phyloP scores from a whole-genome alignment of 2,888 invertebrate species.

The Hypena proboscidalis region DNA sequence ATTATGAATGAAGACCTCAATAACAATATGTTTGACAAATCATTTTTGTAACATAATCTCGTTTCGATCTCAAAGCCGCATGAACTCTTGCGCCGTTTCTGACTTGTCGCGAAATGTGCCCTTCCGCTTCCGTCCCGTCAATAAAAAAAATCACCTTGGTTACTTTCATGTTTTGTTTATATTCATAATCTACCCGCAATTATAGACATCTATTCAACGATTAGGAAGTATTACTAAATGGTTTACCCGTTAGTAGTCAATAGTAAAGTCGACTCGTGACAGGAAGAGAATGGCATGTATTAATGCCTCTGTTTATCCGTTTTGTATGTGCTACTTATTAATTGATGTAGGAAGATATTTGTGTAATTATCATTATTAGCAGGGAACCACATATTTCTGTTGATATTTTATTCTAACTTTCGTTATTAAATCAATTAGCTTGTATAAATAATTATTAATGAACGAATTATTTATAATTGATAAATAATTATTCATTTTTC shows the following conservation, averaged over 20 bases:
- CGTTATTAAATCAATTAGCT: no score
- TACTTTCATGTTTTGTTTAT: slow-evolving; percentile 30
- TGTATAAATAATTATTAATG: no score
- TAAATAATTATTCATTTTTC: no score
- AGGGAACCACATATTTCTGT: no score
- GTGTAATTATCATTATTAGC: no score
- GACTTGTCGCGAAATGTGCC: slow-evolving; percentile 17
- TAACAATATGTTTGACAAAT: no score
- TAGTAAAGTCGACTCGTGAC: slow-evolving; percentile 3
- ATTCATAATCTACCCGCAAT: neutral
- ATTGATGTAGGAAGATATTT: no score
- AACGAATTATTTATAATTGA: no score
- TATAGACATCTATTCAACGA: slow-evolving; percentile 5
- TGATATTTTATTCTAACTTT: no score
- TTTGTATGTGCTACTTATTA: neutral
- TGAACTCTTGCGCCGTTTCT: slow-evolving; percentile 6
- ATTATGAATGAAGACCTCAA: no score
- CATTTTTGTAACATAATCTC: no score
- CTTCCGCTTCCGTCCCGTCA: slow-evolving; percentile 46
- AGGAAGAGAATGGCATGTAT: slow-evolving; percentile 8
- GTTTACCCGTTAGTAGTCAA: slow-evolving; percentile 7
- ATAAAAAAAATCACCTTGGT: slow-evolving; percentile 44
- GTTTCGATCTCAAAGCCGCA: slow-evolving; percentile 4
- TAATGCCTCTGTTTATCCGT: neutral
- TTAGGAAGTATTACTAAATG: slow-evolving; percentile 13